These are phyloP conservation scores for Tigriopus californicus DNA, from an alignment of 2,888 invertebrate species.

Conservation along the genomic window DNA sequence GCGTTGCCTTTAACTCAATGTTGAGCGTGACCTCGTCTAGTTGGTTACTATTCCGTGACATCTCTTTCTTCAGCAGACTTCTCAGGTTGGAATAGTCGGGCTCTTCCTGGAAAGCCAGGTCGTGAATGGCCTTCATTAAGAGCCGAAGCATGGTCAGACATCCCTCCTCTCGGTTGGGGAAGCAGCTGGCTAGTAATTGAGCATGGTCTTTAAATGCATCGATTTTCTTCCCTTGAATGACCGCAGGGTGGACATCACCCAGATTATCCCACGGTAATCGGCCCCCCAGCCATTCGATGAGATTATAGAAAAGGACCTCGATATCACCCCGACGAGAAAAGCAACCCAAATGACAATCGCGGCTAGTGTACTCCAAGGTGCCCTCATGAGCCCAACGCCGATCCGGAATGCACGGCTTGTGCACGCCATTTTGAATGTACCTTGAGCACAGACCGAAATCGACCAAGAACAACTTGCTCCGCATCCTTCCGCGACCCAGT, in stretches of 20 bases:
- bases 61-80: constrained; percentile 35
- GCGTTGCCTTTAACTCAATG: background rate
- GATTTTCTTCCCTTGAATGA: constrained; percentile 34
- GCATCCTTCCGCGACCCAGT: constrained; percentile 35
- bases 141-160: constrained; percentile 22
- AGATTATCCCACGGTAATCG: constrained; percentile 67
- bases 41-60: background rate
- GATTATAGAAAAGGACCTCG: constrained; percentile 80
- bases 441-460: constrained; percentile 83
- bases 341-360: constrained; percentile 28
- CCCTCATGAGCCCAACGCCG: constrained; percentile 84
- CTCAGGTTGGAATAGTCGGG: constrained; percentile 55
- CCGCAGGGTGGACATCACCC: constrained; percentile 27
- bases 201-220: constrained; percentile 32
- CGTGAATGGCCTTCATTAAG: constrained; percentile 21
- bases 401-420: constrained; percentile 68
- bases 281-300: constrained; percentile 77
- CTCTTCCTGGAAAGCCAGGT: constrained; percentile 47
- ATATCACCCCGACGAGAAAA: constrained; percentile 55
- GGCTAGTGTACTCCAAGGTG: constrained; percentile 85
- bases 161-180: constrained; percentile 25
- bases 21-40: background rate
- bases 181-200: constrained; percentile 31
- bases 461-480: constrained; percentile 56
- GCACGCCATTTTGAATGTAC: constrained; percentile 49